Conservation (phyloP, 2,113 vertebrate genomes). For the Proterorhinus semilunaris region DNA sequence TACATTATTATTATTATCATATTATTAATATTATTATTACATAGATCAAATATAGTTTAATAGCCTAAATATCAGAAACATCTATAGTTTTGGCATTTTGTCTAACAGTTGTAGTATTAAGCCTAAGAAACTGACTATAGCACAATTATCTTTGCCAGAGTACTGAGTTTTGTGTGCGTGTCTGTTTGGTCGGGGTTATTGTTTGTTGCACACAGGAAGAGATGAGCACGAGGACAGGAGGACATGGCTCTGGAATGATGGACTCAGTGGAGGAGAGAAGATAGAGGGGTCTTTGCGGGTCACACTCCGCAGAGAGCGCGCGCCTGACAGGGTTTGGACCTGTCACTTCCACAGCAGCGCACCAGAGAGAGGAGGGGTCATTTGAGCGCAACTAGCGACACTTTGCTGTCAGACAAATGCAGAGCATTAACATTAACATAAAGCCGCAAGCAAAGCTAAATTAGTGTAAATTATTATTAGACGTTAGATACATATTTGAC, state of each 20-base stretch:
- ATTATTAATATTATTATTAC: background rate
- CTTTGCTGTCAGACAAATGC: background rate
- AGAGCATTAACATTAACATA: background rate
- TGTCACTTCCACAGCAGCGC: constrained; percentile 24
- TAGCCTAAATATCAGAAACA: too few relatives aligned
- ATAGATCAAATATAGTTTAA: too few relatives aligned
- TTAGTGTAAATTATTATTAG: too few relatives aligned
- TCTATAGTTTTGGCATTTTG: too few relatives aligned
- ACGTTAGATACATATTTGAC: too few relatives aligned
- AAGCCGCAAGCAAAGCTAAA: too few relatives aligned
- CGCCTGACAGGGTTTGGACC: constrained; percentile 41
- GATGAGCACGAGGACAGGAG: constrained; percentile 11
- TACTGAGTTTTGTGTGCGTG: background rate
- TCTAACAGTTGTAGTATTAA: too few relatives aligned
- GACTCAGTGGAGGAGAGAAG: constrained; percentile 3
- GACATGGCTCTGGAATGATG: constrained; percentile 23
- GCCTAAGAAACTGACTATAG: too few relatives aligned
- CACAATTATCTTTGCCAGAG: too few relatives aligned
- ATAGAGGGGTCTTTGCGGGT: constrained; percentile 6
- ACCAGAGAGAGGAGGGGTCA: constrained; percentile 9
- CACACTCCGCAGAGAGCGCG: constrained; percentile 31
- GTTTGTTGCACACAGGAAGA: background rate
- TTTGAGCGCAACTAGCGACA: constrained; percentile 16
- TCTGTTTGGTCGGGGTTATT: too few relatives aligned
- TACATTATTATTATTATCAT: too few relatives aligned